Percentiles rank a stretch among this genome's conserved stretches.
Evolutionary conservation across 1,140 invertebrate species (phyloP).

Genomic region (Pseudomyrmex flavicornis): DNA sequence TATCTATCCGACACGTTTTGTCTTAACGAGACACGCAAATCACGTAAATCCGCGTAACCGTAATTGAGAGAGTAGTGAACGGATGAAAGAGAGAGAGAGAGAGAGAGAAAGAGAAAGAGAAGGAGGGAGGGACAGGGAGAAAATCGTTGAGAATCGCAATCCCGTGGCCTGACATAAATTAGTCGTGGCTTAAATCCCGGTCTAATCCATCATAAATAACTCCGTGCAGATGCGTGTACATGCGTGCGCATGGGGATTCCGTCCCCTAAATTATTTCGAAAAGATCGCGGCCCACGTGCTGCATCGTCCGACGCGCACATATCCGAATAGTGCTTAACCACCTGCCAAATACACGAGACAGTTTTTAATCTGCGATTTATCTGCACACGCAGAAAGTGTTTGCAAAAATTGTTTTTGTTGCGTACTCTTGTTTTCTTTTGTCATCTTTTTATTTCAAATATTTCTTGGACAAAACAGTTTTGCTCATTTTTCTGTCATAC

Average conservation of each 20-base stretch:
- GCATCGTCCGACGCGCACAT: slow-evolving; percentile 32
- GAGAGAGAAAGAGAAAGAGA: not conserved
- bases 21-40: slow-evolving; percentile 44
- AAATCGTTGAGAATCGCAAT: slow-evolving; percentile 75
- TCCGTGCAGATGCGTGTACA: slow-evolving; percentile 80
- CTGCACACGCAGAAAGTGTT: not conserved
- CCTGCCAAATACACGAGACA: slow-evolving; percentile 67
- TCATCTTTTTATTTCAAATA: not conserved
- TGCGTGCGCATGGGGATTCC: slow-evolving; percentile 75
- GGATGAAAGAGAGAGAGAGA: not conserved
- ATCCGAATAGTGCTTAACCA: slow-evolving; percentile 68
- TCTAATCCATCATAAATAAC: slow-evolving; percentile 85
- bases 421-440: too few relatives aligned
- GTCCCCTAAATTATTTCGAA: slow-evolving; percentile 84
- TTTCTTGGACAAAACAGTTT: not conserved
- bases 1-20: slow-evolving; percentile 44
- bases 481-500: too few relatives aligned
- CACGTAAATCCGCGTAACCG: slow-evolving; percentile 11
- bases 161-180: slow-evolving; percentile 81
- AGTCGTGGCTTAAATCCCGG: slow-evolving; percentile 81
- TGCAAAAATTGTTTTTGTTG: not conserved
- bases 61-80: not conserved
- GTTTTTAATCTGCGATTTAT: slow-evolving; percentile 68
- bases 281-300: slow-evolving; percentile 80
- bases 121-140: slow-evolving; percentile 34